phyloP scores from a whole-genome alignment of 1,140 invertebrate species.

The Fopius arisanus region DNA sequence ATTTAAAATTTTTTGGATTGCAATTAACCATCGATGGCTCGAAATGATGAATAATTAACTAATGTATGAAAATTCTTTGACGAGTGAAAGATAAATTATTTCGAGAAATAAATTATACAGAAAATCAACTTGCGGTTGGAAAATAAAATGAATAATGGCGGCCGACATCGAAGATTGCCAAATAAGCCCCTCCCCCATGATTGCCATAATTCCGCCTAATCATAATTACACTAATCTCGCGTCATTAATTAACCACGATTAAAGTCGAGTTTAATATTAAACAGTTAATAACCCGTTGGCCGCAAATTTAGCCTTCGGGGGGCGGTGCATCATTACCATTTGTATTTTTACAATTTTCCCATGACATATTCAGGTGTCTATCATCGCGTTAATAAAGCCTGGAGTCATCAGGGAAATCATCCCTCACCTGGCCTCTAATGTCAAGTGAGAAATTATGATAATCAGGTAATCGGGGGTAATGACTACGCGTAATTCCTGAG shows the following conservation, averaged over 20 bases:
- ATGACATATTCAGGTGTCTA: neutral
- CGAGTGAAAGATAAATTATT: too few relatives aligned
- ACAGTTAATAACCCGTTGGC: constrained; percentile 57
- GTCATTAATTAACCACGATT: constrained; percentile 59
- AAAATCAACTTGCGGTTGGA: neutral
- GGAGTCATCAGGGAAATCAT: neutral
- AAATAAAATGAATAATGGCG: neutral
- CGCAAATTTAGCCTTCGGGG: neutral
- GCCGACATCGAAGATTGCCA: neutral
- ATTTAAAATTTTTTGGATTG: too few relatives aligned
- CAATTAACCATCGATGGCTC: too few relatives aligned
- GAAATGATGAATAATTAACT: too few relatives aligned
- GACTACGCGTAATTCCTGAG: too few relatives aligned
- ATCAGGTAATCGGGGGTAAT: neutral
- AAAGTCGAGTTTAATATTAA: constrained; percentile 56
- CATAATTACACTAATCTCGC: constrained; percentile 62
- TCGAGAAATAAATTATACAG: too few relatives aligned
- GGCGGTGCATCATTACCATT: neutral
- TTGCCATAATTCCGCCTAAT: constrained; percentile 61
- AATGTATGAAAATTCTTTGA: too few relatives aligned
- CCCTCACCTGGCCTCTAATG: too few relatives aligned
- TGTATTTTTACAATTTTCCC: neutral
- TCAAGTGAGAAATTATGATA: too few relatives aligned
- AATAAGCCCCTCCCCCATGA: constrained; percentile 42
- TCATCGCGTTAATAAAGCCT: neutral